Evolutionary conservation across 2,888 invertebrate genomes (phyloP).

Genomic region (Gonocerus acuteangulatus): DNA sequence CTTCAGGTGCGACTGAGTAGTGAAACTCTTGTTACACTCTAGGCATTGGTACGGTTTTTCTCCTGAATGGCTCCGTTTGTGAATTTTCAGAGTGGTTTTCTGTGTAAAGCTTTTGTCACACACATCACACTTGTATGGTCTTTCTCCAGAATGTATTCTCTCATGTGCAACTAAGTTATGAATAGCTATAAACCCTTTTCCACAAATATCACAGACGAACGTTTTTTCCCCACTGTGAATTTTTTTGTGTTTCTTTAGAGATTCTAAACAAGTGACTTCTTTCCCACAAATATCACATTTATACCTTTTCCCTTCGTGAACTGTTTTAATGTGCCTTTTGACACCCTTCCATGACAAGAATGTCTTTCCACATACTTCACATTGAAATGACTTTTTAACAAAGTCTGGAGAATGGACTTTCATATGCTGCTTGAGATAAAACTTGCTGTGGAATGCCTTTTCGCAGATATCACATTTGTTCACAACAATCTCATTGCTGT

Average conservation of each 20-base stretch:
- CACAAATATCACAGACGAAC: constrained; percentile 47
- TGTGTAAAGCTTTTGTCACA: constrained; percentile 50
- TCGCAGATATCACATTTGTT: constrained; percentile 44
- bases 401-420: constrained; percentile 34
- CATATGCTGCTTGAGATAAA: constrained; percentile 27
- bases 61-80: constrained; percentile 47
- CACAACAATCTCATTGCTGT: constrained; percentile 38
- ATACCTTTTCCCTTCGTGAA: constrained; percentile 48
- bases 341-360: constrained; percentile 43
- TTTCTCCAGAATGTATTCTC: constrained; percentile 48
- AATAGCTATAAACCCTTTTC: constrained; percentile 47
- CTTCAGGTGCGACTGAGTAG: constrained; percentile 46
- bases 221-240: constrained; percentile 53
- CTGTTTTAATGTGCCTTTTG: constrained; percentile 44
- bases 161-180: constrained; percentile 46
- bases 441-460: constrained; percentile 39
- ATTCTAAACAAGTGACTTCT: constrained; percentile 48
- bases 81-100: constrained; percentile 48
- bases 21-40: constrained; percentile 45
- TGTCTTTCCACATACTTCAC: constrained; percentile 47
- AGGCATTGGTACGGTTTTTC: constrained; percentile 46
- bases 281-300: constrained; percentile 56
- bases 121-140: constrained; percentile 47
- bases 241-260: constrained; percentile 49
- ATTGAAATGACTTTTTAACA: constrained; percentile 41